Base-by-base conservation (phyloP, 2,113 vertebrate genomes). In the Danionella cerebrum region DNA sequence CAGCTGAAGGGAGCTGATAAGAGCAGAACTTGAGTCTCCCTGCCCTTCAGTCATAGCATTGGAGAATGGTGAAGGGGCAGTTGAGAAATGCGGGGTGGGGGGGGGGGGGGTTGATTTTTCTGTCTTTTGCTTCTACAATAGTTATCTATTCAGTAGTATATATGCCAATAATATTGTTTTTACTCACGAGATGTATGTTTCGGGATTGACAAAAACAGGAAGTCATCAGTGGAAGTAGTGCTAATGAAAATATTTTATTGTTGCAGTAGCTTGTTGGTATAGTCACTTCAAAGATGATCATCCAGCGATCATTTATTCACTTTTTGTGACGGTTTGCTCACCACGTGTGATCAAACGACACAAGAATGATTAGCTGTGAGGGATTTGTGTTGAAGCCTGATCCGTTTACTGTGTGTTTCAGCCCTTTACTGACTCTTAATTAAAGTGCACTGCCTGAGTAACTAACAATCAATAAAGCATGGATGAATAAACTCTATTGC, bases 1-100 rank as follows among this genome's bases (percentile, higher is more conserved):
- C 65, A 69, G 72, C 81, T 84, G 84, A 67, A 70, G 73, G 78
- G 65, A 76, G 75, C 47, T 82, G 84, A 84, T 81, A 83, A 78
- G 71, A 36, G 38, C 39, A 21, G 69, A 53, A 53, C 13, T 39
- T 50, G 53, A 10, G 68, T 76, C 70, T 77, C 18, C n/a, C 58
- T 57, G 67, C 62, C 70, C 45, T 50, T 31, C 42, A 51, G 73
- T 70, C 66, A 73, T 54, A 65, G 48, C 42, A 59, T 4, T 41
- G 18, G 35, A 42, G 44, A 36, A 39, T 21, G 25, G 18, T 42
- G 12, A 18, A 63, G 38, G 22, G 11, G 38, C 11, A 22, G 19
- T 38, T 29, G 9, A 50, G 51, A 41, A 21, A 31, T n/a, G 24
- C 13, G 14, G 16, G 52, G 36, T 12, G 21, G 47, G 10, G n/a